Evolutionary conservation across 2,797 vertebrate species (phyloP), one percentile per base, ranked within the genome.

Genomic region (Ibycter americanus): DNA sequence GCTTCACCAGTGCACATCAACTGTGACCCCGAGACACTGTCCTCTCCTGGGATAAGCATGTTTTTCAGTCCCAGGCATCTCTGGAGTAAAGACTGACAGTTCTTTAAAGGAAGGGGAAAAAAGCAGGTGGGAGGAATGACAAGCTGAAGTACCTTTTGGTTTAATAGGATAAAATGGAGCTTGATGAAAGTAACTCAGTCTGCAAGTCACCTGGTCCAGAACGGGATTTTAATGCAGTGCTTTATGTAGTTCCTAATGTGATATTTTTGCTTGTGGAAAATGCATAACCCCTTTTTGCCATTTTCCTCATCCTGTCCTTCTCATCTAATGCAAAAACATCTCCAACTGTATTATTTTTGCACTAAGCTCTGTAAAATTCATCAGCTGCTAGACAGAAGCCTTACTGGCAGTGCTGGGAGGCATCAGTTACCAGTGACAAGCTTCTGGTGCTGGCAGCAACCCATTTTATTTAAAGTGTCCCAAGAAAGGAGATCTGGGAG

Each of bases 21-120:
- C 91, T 96, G 96, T 86, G 96, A 97, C 97, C 95, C 87, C 7
- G 26, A 97, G 97, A 96, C 96, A 92, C 90, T 26, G 0, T 82
- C 90, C 90, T 95, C 97, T 97, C 97, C 87, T 92, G 97, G 96
- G 97, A 97, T 80, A 40, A 93, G 67, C 71, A 77, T 92, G 83
- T 95, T 97, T 95, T 90, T 52, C 83, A 89, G 91, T 73, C 59
- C 71, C 76, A 91, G 94, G 80, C 96, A 91, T 89, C 95, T 97
- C 95, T 92, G 70, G 92, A 96, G 79, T 79, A 87, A 94, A 90
- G 81, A 79, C 82, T 97, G 97, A 97, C 96, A 98, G 95, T 67
- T 97, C 71, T 94, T 91, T 82, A 47, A 77, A 89, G 70, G 23
- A 54, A 54, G 56, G 63, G 80, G 55, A 12, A 26, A 49, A 63